These are phyloP conservation scores for Polyommatus iphigenia DNA, from an alignment of 2,888 invertebrate species.

Conservation along the genomic window DNA sequence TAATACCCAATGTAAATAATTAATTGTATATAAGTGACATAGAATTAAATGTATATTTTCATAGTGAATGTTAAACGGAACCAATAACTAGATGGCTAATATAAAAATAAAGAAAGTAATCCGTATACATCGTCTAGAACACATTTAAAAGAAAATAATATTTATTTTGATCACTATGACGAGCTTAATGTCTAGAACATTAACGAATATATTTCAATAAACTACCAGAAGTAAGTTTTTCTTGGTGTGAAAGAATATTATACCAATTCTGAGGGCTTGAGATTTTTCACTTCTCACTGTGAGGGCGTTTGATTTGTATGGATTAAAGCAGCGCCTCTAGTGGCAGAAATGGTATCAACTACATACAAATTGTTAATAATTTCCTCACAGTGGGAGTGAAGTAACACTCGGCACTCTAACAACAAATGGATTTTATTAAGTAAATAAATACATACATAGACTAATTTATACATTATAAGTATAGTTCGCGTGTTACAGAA, in stretches of 20 bases:
- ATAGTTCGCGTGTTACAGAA: not conserved
- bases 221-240: not conserved
- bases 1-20: slow-evolving; percentile 60
- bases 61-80: slow-evolving; percentile 77
- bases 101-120: slow-evolving; percentile 22
- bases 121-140: not conserved
- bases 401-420: not conserved
- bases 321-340: too few relatives aligned
- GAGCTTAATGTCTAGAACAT: slow-evolving; percentile 17
- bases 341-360: too few relatives aligned
- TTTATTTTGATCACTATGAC: slow-evolving; percentile 18
- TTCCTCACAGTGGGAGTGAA: not conserved
- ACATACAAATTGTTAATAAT: too few relatives aligned
- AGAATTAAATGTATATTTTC: slow-evolving; percentile 76
- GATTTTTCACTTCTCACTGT: not conserved
- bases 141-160: not conserved
- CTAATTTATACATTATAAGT: not conserved
- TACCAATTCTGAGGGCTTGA: not conserved
- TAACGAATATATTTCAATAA: not conserved
- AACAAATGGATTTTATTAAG: not conserved
- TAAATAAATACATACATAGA: not conserved
- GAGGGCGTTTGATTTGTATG: too few relatives aligned
- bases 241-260: not conserved
- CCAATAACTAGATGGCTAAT: slow-evolving; percentile 58
- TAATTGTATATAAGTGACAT: slow-evolving; percentile 47